A percentile compares a stretch with the other conserved stretches of the same genome.
phyloP scores from a whole-genome alignment of 2,113 vertebrate species.

The Crotalus viridis region DNA sequence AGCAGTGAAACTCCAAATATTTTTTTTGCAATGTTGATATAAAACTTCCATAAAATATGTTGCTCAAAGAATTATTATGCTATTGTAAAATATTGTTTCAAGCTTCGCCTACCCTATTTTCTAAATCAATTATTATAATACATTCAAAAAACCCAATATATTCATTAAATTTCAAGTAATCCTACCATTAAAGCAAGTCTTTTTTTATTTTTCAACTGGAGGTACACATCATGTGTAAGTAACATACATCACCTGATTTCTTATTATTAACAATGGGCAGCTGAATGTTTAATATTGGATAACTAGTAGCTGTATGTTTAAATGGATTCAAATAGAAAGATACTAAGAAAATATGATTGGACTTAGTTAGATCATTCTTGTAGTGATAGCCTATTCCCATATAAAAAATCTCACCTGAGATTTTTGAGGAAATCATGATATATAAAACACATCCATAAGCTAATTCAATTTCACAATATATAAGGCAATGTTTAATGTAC shows the following conservation, averaged over 20 bases:
- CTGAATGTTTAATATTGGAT: not conserved
- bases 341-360: not conserved
- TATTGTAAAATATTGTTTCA: not conserved
- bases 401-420: not conserved
- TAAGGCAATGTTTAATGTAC: not conserved
- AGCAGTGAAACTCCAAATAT: not conserved
- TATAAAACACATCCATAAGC: not conserved
- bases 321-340: not conserved
- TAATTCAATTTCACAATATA: not conserved
- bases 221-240: not conserved
- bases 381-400: not conserved
- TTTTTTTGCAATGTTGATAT: conserved; percentile 33
- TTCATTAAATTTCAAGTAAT: not conserved
- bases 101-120: not conserved
- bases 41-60: not conserved
- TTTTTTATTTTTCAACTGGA: not conserved
- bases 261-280: not conserved
- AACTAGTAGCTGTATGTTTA: not conserved
- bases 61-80: not conserved
- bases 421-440: not conserved
- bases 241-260: not conserved
- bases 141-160: not conserved
- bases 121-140: not conserved
- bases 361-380: not conserved
- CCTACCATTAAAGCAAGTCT: not conserved